Conservation (phyloP, 2,888 invertebrate species). For the Parasteatoda lunata region DNA sequence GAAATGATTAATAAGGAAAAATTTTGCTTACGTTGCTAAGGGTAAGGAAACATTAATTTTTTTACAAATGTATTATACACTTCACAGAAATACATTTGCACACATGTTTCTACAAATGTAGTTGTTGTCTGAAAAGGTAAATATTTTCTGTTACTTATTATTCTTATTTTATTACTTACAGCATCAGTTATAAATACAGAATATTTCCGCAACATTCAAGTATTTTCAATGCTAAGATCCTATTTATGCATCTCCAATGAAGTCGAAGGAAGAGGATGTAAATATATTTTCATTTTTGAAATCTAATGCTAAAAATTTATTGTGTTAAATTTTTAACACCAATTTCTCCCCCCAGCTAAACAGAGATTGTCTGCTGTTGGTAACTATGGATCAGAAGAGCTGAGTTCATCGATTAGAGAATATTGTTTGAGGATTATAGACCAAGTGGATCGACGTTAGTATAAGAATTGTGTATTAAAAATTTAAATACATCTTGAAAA, state of each 20-base stretch:
- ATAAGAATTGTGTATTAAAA: too few species aligned
- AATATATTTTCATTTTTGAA: background rate
- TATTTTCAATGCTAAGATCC: conserved; percentile 58
- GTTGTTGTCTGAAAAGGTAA: too few species aligned
- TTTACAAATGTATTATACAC: too few species aligned
- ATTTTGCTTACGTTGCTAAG: too few species aligned
- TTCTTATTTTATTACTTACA: conserved; percentile 10
- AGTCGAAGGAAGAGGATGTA: conserved; percentile 31
- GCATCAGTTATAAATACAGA: conserved; percentile 27
- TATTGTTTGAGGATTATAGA: conserved; percentile 62
- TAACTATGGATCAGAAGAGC: conserved; percentile 42
- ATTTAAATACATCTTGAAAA: too few species aligned
- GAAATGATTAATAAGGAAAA: too few species aligned
- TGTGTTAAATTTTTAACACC: background rate
- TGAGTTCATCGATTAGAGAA: conserved; percentile 37
- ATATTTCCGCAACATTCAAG: conserved; percentile 55
- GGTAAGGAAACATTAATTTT: too few species aligned
- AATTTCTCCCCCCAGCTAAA: conserved; percentile 12
- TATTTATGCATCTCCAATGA: conserved; percentile 45
- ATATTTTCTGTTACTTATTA: too few species aligned
- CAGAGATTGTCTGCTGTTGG: conserved; percentile 33
- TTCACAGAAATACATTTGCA: too few species aligned
- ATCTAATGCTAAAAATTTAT: background rate
- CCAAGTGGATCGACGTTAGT: conserved; percentile 62
- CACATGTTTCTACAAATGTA: too few species aligned